Evolutionary conservation across 2,113 vertebrate genomes (phyloP), one percentile per base, ranked within the genome.

Genomic region (Turnix velox): DNA sequence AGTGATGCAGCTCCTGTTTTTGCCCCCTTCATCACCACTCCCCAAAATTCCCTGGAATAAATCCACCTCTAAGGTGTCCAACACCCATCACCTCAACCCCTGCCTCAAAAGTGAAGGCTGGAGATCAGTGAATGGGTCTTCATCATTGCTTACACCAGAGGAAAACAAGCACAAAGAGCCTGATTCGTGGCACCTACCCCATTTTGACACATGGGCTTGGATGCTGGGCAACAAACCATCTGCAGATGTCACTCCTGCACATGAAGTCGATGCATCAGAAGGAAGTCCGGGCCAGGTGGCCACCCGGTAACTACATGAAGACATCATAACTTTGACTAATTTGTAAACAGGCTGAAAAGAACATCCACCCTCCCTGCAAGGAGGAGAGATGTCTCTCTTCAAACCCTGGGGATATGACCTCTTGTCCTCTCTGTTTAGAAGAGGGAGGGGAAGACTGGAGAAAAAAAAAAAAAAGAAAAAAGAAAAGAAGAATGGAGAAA

Each of bases 391-490:
- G 90, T 87, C 90, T 97, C 90, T 97, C 72, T 87, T 83, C 24
- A 94, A 78, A 84, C 90, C 95, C 95, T 25, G 90, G 95, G 96
- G 95, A 95, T 90, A 59, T 95, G 97, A 97, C 96, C 97, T 96
- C 91, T 95, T 96, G 96, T 96, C 96, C 96, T 95, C 86, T 92
- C 33, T 95, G 95, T 91, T 96, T 95, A 74, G 85, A 92, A 74
- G 65, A 88, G 54, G 69, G 84, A 86, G 46, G 61, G 31, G 71
- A 82, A 61, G 18, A n/a, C 16, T 2, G 3, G 30, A 6, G 16
- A 14, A 33, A 30, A 7, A 55, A 59, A 18, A 9, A 7, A 7
- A 6, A 31, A 19, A 8, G 7, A 37, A 37, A 37, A 22, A 57
- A 42, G 54, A 57, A 58, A 24, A 48, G 30, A 58, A 28, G 2